phyloP scores from a whole-genome alignment of 2,797 vertebrate species.

The Xiphophorus birchmanni region DNA sequence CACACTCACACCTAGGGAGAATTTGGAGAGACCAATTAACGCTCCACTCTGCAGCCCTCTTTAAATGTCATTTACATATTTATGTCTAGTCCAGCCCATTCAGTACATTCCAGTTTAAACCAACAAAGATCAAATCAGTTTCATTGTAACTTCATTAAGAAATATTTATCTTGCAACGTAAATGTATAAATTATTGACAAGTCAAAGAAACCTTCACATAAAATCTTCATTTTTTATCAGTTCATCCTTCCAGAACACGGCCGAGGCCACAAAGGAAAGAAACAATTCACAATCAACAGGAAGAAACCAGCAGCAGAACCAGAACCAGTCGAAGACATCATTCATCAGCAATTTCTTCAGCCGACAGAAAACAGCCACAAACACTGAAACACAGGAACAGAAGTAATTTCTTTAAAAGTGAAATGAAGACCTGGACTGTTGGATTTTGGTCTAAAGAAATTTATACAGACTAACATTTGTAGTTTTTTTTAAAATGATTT shows the following conservation, averaged over 20 bases:
- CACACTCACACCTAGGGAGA: too few relatives aligned
- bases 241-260: not conserved
- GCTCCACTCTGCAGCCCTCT: too few relatives aligned
- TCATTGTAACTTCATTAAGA: not conserved
- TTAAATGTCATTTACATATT: not conserved
- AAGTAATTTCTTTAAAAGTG: not conserved
- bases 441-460: not conserved
- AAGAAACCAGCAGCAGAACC: not conserved
- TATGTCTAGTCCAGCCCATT: not conserved
- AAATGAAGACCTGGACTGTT: not conserved
- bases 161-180: not conserved
- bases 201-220: not conserved
- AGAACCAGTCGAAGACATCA: not conserved
- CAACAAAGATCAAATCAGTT: not conserved
- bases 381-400: not conserved
- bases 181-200: not conserved
- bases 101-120: not conserved
- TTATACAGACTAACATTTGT: not conserved
- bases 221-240: not conserved
- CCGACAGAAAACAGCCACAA: not conserved
- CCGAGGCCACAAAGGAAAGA: not conserved
- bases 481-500: too few relatives aligned
- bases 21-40: too few relatives aligned
- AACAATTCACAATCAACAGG: not conserved
- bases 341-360: rapidly evolving